These are phyloP conservation scores for Tinamus major DNA, from an alignment of 2,797 vertebrate species.

Conservation along the genomic window DNA sequence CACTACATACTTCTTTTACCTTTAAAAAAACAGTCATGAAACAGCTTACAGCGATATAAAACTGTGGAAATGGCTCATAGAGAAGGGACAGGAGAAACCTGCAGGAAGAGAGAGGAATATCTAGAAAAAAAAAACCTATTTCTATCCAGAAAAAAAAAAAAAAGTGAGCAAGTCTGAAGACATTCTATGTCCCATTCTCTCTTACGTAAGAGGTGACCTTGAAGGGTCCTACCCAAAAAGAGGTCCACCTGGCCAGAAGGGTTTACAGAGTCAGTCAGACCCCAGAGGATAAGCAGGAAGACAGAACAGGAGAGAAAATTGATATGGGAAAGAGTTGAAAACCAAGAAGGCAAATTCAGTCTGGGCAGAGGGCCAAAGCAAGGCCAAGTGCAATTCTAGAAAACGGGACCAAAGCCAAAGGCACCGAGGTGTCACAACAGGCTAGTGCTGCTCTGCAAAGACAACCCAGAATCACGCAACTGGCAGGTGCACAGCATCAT, in stretches of 20 bases:
- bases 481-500: slow-evolving; percentile 26
- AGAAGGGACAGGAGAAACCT: neutral
- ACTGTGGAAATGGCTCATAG: neutral
- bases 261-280: neutral
- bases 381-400: slow-evolving; percentile 70
- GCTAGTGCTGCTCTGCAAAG: neutral
- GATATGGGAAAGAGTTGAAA: slow-evolving; percentile 68
- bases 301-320: neutral
- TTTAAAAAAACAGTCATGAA: neutral
- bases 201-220: fast-evolving
- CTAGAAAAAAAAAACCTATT: neutral
- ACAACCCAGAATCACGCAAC: neutral
- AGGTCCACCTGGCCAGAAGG: slow-evolving; percentile 8
- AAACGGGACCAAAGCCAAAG: slow-evolving; percentile 24
- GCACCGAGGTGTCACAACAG: slow-evolving; percentile 45
- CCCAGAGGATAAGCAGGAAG: slow-evolving; percentile 10
- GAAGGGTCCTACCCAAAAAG: neutral
- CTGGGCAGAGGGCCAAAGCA: slow-evolving; percentile 65
- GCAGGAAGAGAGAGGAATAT: neutral
- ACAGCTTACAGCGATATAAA: neutral
- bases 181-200: neutral
- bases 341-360: slow-evolving; percentile 49
- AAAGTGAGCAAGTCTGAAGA: neutral
- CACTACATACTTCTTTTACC: neutral
- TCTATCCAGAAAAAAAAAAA: neutral